Percentiles rank a stretch among this genome's conserved stretches.
phyloP scores from a whole-genome alignment of 2,113 vertebrate genomes.

The Balaeniceps rex region DNA sequence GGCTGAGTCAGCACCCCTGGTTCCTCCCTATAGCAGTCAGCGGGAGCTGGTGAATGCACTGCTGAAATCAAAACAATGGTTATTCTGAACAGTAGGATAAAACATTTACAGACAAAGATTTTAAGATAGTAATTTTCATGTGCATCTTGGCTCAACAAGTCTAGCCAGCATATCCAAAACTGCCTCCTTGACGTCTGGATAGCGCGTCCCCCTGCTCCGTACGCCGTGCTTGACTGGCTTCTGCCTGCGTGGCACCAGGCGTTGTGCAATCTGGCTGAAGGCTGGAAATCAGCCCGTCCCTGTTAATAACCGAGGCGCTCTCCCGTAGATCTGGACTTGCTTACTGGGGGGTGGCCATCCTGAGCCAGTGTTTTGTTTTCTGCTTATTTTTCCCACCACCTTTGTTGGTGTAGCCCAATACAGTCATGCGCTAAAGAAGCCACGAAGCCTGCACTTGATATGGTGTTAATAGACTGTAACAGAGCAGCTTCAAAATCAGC shows the following conservation, averaged over 20 bases:
- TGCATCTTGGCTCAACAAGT: background rate
- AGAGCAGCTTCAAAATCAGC: background rate
- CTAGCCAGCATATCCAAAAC: accelerated
- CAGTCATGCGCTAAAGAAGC: background rate
- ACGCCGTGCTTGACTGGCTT: accelerated
- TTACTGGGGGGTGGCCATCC: background rate
- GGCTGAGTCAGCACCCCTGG: background rate
- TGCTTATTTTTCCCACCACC: background rate
- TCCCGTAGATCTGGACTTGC: background rate
- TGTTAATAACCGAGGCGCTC: background rate
- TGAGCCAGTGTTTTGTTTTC: background rate
- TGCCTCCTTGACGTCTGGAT: accelerated
- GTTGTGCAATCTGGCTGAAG: background rate
- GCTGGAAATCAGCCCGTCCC: background rate
- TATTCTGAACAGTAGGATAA: background rate
- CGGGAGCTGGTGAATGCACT: background rate
- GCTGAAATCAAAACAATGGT: background rate
- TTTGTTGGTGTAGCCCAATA: background rate
- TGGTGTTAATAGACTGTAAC: background rate
- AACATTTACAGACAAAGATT: background rate
- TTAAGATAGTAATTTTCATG: background rate
- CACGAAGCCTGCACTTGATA: accelerated
- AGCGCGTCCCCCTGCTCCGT: accelerated
- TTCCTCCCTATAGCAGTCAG: background rate
- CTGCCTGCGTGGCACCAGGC: background rate